A percentile compares a stretch with the other conserved stretches of the same genome.
These are phyloP conservation scores for Antedon mediterranea DNA, from an alignment of 53 echinoderm and acorn worm species.

Conservation along the genomic window DNA sequence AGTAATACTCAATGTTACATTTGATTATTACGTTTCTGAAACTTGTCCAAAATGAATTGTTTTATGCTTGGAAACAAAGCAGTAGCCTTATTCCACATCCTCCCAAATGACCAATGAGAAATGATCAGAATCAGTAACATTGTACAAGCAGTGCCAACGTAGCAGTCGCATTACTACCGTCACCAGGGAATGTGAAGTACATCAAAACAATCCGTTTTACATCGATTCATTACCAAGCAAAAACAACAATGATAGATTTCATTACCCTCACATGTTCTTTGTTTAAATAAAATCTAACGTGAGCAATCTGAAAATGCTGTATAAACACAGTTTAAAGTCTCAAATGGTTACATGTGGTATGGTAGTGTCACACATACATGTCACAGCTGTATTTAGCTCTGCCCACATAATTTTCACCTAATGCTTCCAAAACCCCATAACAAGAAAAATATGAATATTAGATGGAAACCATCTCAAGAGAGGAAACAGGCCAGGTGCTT, in stretches of 20 bases:
- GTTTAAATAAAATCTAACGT: background rate
- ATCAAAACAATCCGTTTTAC: background rate
- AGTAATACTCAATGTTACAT: too few relatives aligned
- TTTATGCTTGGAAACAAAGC: background rate
- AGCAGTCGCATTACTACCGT: background rate
- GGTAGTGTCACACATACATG: too few relatives aligned
- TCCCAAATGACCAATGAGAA: background rate
- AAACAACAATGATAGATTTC: background rate
- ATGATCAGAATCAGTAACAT: background rate
- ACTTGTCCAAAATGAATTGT: too few relatives aligned
- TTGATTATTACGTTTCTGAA: too few relatives aligned
- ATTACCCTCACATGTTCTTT: background rate
- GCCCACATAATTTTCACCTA: background rate
- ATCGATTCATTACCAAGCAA: background rate
- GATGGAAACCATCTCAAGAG: background rate
- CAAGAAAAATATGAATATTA: background rate
- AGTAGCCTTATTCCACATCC: background rate
- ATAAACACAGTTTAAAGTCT: background rate
- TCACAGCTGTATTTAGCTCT: too few relatives aligned
- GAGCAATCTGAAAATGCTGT: background rate
- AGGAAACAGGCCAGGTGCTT: background rate
- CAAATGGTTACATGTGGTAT: background rate
- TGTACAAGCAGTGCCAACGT: background rate
- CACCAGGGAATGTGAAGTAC: background rate
- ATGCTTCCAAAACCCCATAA: background rate